These are phyloP conservation scores for Geococcyx californianus DNA, from an alignment of 2,113 vertebrate genomes.

Conservation along the genomic window DNA sequence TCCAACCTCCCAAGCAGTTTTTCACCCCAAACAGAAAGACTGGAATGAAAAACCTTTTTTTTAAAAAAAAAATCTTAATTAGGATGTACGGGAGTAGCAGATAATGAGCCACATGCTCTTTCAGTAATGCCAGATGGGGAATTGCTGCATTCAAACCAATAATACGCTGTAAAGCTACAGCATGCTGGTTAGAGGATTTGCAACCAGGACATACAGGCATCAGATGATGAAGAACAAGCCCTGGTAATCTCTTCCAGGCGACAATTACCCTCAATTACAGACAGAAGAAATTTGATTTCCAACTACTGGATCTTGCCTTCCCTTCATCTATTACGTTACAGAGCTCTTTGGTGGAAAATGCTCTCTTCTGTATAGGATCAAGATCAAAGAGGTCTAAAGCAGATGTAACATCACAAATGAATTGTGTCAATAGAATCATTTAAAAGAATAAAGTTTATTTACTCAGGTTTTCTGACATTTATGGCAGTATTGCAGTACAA, in stretches of 20 bases:
- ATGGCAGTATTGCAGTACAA: not conserved
- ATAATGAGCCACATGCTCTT: not conserved
- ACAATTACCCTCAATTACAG: not conserved
- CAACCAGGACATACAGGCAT: not conserved
- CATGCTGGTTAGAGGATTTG: not conserved
- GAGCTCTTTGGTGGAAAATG: not conserved
- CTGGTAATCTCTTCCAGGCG: not conserved
- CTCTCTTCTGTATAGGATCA: not conserved
- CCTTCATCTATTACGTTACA: not conserved
- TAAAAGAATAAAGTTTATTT: not conserved
- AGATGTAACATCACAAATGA: not conserved
- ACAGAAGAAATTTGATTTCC: conserved; percentile 20
- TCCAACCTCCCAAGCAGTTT: not conserved
- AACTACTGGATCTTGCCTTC: not conserved
- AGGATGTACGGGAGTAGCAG: not conserved
- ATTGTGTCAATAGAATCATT: not conserved
- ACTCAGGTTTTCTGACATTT: not conserved
- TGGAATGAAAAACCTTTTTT: not conserved
- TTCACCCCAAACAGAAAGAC: not conserved
- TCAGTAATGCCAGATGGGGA: not conserved
- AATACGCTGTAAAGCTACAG: not conserved
- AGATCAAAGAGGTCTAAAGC: conserved; percentile 32
- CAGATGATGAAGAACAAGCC: not conserved
- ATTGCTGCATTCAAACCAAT: not conserved
- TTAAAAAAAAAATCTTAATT: not conserved